These are phyloP conservation scores for Campaea margaritaria DNA, from an alignment of 2,888 invertebrate species.

Conservation along the genomic window DNA sequence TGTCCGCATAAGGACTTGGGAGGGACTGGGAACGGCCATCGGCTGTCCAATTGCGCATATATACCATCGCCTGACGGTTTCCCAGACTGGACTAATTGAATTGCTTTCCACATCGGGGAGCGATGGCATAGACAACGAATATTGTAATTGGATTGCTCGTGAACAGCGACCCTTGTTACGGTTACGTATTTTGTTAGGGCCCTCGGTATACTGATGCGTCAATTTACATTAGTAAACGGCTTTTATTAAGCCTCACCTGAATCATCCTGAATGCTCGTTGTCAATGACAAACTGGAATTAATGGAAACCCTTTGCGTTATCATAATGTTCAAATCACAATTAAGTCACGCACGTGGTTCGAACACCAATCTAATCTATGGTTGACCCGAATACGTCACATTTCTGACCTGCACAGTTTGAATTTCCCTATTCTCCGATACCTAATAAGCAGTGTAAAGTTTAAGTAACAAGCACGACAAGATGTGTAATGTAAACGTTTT, in stretches of 20 bases:
- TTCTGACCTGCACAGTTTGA: no score
- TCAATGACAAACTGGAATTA: neutral
- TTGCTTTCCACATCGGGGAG: constrained; percentile 41
- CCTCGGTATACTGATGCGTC: constrained; percentile 18
- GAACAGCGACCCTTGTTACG: constrained; percentile 39
- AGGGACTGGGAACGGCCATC: neutral
- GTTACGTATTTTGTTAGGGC: constrained; percentile 21
- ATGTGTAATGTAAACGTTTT: no score
- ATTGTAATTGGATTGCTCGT: constrained; percentile 41
- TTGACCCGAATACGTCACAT: no score
- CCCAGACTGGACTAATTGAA: constrained; percentile 43
- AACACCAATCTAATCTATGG: no score
- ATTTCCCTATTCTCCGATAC: no score
- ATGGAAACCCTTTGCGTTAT: neutral
- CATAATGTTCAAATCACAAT: neutral
- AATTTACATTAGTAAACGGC: constrained; percentile 17
- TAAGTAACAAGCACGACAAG: no score
- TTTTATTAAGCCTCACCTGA: constrained; percentile 1
- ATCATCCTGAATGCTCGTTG: neutral
- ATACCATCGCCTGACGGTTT: constrained; percentile 26
- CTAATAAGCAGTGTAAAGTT: no score
- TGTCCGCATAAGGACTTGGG: neutral
- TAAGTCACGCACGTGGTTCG: neutral
- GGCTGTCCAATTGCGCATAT: constrained; percentile 2
- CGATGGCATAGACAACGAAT: constrained; percentile 29